These are phyloP conservation scores for Andrena fulva DNA, from an alignment of 2,888 invertebrate genomes.

Conservation along the genomic window DNA sequence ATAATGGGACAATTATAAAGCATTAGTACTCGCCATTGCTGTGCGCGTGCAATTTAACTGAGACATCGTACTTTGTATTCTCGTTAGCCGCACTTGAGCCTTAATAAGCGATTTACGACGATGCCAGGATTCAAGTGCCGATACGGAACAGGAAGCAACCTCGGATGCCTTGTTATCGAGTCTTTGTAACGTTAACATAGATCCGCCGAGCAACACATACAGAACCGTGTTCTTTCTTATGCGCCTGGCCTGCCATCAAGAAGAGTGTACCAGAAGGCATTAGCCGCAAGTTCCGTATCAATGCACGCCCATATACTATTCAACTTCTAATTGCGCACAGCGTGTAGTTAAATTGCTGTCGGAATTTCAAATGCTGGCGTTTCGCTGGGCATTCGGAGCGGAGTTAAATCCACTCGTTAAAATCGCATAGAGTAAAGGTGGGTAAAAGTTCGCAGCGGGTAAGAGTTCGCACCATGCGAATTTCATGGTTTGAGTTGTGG, in stretches of 20 bases:
- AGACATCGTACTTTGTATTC: slow-evolving; percentile 28
- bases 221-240: slow-evolving; percentile 49
- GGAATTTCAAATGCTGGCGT: too few species aligned
- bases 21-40: slow-evolving; percentile 49
- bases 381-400: too few species aligned
- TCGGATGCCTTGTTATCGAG: slow-evolving; percentile 36
- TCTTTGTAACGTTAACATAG: slow-evolving; percentile 48
- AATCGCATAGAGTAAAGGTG: too few species aligned
- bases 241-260: slow-evolving; percentile 40
- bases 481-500: too few species aligned
- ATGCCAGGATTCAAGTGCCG: slow-evolving; percentile 25
- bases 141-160: slow-evolving; percentile 39
- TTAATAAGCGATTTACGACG: slow-evolving; percentile 57
- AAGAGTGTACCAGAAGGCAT: slow-evolving; percentile 52
- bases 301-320: slow-evolving; percentile 6
- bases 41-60: slow-evolving; percentile 42
- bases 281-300: slow-evolving; percentile 27
- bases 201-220: slow-evolving; percentile 37
- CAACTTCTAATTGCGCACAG: slow-evolving; percentile 53
- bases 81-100: slow-evolving; percentile 35
- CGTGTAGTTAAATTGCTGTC: not conserved
- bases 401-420: too few species aligned
- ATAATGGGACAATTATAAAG: slow-evolving; percentile 15
- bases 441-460: too few species aligned
- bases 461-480: too few species aligned